Evolutionary conservation across 2,888 invertebrate species (phyloP), one percentile per base, ranked within the genome.

Genomic region (Tricholauxania praeusta): DNA sequence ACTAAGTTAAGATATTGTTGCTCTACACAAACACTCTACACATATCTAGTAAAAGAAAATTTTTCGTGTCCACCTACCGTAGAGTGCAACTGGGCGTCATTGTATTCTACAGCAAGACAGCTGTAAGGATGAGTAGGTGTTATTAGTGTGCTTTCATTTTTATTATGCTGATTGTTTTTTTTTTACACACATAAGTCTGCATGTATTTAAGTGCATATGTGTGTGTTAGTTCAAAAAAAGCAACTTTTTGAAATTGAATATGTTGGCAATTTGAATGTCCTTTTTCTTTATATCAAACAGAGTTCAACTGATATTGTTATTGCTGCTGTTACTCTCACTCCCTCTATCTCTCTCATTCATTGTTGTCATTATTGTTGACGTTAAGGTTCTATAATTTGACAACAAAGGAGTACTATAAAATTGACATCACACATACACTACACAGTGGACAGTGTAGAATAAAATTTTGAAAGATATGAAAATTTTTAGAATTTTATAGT

Each of bases 221-320:
- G 57, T 68, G 68, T 68, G 49, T 59, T 47, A 28, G 57, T 49
- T 48, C n/a, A 47, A 59, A 19, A 68, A 32, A 49, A 59, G 15
- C 28, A 68, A 68, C 49, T 59, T 67, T 66, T 52, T 19, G 47
- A 67, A 67, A 67, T 67, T 67, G 67, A 67, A 67, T 67, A 57
- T 57, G 67, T 67, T 68, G 48, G 28, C 68, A 68, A 68, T 68
- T 68, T 68, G 59, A 57, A 68, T 68, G 19, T 67, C n/a, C 17
- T 19, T 63, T 63, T 62, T n/a, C 48, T n/a, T 52, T 19, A 32
- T 39, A 12, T 12, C 39, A 39, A 39, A 39, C 39, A 10, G 7
- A 10, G 10, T 55, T n/a, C 17, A 8, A 53, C 17, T 28, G 53
- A n/a, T 39, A 53, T 55, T 66, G 39, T 53, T 53, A 17, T n/a